A percentile compares a stretch with the other conserved stretches of the same genome.
Conservation (phyloP, 2,113 vertebrate species). For the Percopsis transmontana region DNA sequence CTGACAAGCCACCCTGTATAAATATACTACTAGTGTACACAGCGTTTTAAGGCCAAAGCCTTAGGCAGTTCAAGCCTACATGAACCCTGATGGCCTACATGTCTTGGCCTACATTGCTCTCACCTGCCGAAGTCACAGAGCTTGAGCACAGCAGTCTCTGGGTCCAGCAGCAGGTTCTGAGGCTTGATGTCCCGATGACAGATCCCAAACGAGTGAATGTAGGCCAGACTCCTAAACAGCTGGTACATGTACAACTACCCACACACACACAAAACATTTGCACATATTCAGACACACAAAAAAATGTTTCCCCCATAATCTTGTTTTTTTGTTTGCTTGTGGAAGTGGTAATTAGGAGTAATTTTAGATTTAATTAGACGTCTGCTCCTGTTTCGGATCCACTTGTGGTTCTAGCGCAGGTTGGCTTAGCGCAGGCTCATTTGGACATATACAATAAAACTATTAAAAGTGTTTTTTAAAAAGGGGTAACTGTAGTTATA, state of each 20-base stretch:
- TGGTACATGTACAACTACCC: slow-evolving; percentile 99
- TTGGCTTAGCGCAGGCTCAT: neutral
- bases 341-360: neutral
- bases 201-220: slow-evolving; percentile 99
- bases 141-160: slow-evolving; percentile 98
- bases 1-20: no score
- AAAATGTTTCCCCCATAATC: neutral
- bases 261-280: slow-evolving; percentile 22
- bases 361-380: neutral
- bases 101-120: slow-evolving; percentile 32
- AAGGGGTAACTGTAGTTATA: no score
- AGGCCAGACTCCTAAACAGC: slow-evolving; percentile 98
- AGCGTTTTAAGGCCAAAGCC: neutral
- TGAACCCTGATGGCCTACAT: neutral
- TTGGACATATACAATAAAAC: no score
- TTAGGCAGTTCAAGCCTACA: neutral
- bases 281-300: slow-evolving; percentile 14
- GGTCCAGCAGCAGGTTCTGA: slow-evolving; percentile 98
- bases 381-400: neutral
- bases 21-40: no score
- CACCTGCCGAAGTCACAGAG: slow-evolving; percentile 99
- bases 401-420: neutral
- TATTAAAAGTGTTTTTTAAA: no score
- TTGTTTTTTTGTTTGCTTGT: neutral
- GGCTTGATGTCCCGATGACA: slow-evolving; percentile 99